Percentiles rank a stretch among this genome's conserved stretches.
Evolutionary conservation across 2,797 vertebrate genomes (phyloP).

Genomic region (Nothura maculosa): DNA sequence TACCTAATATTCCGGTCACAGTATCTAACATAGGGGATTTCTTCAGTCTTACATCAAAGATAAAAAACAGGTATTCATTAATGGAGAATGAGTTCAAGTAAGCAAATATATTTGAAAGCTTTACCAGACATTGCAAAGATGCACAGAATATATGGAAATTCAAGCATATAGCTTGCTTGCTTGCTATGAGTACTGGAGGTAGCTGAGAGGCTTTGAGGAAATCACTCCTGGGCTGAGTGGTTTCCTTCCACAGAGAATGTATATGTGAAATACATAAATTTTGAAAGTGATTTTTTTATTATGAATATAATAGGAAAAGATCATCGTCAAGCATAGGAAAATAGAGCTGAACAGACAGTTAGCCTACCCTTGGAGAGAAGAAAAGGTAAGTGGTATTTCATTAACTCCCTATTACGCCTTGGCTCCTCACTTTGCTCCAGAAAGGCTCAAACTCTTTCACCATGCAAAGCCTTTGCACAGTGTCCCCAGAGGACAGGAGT

Average conservation of each 20-base stretch:
- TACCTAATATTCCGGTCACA: neutral
- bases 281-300: constrained; percentile 27
- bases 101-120: constrained; percentile 33
- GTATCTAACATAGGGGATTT: neutral
- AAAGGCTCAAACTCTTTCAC: neutral
- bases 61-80: neutral
- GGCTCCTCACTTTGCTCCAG: neutral
- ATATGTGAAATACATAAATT: neutral
- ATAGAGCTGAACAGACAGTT: neutral
- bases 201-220: neutral
- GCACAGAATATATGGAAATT: neutral
- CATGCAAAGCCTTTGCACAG: neutral
- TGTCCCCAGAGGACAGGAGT: neutral
- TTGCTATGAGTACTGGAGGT: neutral
- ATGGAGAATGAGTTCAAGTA: constrained; percentile 13
- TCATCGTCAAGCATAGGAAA: constrained; percentile 32
- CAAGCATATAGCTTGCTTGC: neutral
- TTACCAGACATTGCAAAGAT: neutral
- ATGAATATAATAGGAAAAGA: neutral
- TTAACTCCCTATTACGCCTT: neutral
- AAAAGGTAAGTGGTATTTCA: neutral
- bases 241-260: neutral
- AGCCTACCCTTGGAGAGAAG: neutral
- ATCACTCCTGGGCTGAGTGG: neutral
- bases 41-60: neutral